Conservation (phyloP, 2,113 vertebrate species). For the Neotoma lepida region DNA sequence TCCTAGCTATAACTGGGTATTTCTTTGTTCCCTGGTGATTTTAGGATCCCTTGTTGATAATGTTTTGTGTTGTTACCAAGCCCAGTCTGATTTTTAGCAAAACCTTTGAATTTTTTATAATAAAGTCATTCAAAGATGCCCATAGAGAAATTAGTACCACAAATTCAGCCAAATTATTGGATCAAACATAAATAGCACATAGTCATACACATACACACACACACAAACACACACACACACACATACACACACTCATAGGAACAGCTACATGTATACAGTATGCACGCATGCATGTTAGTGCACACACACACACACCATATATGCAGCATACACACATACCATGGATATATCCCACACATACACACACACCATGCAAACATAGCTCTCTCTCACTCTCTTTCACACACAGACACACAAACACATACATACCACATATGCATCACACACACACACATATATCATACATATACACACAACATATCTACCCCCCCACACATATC, state of each 20-base stretch:
- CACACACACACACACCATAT: neutral
- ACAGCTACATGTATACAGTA: neutral
- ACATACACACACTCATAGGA: neutral
- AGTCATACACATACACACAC: neutral
- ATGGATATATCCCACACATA: neutral
- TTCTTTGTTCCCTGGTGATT: slow-evolving; percentile 79
- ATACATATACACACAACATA: neutral
- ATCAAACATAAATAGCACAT: slow-evolving; percentile 76
- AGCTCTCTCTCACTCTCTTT: no score
- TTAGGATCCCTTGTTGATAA: slow-evolving; percentile 83
- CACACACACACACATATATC: neutral
- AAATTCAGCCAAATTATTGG: slow-evolving; percentile 87
- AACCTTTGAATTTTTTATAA: slow-evolving; percentile 88
- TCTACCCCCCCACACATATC: no score
- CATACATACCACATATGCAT: neutral
- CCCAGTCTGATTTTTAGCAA: slow-evolving; percentile 84
- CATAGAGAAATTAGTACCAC: slow-evolving; percentile 86
- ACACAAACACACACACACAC: neutral
- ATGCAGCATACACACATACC: neutral
- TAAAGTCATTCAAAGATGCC: slow-evolving; percentile 87
- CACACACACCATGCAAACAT: neutral
- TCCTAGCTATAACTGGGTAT: slow-evolving; percentile 77
- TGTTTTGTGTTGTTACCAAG: slow-evolving; percentile 80
- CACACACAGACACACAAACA: neutral
- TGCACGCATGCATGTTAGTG: no score